Evolutionary conservation across 2,797 vertebrate species (phyloP), one percentile per base, ranked within the genome.

Genomic region (Xyrichtys novacula): DNA sequence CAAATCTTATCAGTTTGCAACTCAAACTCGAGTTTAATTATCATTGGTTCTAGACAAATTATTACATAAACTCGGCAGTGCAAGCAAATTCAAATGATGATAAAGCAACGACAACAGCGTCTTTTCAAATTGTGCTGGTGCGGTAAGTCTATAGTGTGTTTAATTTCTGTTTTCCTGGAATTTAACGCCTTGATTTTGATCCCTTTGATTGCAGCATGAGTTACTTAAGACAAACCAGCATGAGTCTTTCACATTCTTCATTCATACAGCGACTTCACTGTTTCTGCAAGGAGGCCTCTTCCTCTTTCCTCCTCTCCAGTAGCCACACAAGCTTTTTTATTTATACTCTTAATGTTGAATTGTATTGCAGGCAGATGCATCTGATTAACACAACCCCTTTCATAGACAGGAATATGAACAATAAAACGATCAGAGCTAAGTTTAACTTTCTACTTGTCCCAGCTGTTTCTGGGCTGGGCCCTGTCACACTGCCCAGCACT

Each of bases 161-260:
- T 76, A 28, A 63, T 65, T 69, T 66, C 49, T 69, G 79, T 65
- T 54, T 71, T 80, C 74, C 71, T 76, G 28, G 40, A 77, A 55
- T 64, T 84, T 69, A 79, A 79, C 63, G 54, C 19, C 53, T 83
- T 86, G 65, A 86, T 89, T 85, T 78, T 62, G 55, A 81, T 66
- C 52, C 67, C 55, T 89, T 75, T 78, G 64, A 85, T 88, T 69
- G 69, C 79, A 88, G 88, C 89, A 92, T 91, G 89, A 90, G 78
- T 87, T 85, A 83, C 80, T 84, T 76, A 25, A 89, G 73, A 85
- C 74, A 84, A 90, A 82, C 80, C 78, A 87, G 86, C 90, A 92
- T 91, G 89, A 85, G 64, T 89, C 79, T 88, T 66, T 83, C 76
- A 86, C 78, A 49, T 76, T 84, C 66, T 85, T 74, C 36, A 87